A percentile compares a stretch with the other conserved stretches of the same genome.
phyloP scores from a whole-genome alignment of 2,113 vertebrate species.

The Psilopsiagon aymara region DNA sequence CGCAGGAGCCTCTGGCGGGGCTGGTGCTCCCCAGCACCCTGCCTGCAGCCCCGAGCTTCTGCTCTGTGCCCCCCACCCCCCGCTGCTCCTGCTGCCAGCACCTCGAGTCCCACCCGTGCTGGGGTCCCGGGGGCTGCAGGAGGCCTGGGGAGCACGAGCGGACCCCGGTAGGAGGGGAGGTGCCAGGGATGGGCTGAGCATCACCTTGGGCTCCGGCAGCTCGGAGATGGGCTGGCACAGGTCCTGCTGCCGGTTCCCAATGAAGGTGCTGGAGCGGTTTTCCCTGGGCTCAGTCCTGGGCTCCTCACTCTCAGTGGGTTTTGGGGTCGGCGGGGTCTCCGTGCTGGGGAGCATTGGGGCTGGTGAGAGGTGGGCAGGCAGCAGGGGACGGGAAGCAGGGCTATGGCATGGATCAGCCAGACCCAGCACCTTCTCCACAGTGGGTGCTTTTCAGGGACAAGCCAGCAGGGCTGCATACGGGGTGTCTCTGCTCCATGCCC shows the following conservation, averaged over 20 bases:
- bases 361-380: background rate
- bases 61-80: background rate
- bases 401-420: fast-evolving
- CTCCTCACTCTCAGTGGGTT: background rate
- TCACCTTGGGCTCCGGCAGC: conserved; percentile 47
- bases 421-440: fast-evolving
- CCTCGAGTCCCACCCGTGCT: fast-evolving
- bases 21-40: background rate
- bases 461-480: background rate
- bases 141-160: fast-evolving
- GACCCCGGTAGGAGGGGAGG: too few species aligned
- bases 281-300: background rate
- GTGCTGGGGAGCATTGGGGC: background rate
- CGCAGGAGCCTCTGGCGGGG: background rate
- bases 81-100: background rate
- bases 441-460: background rate
- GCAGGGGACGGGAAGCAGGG: background rate
- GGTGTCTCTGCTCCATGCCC: background rate
- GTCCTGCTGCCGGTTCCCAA: background rate
- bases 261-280: conserved; percentile 19
- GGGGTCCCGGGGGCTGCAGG: background rate
- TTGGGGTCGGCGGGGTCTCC: background rate
- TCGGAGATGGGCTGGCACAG: background rate
- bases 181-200: background rate
- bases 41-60: background rate